Evolutionary conservation across 2,888 invertebrate genomes (phyloP).

Genomic region (Phragmatobia fuliginosa): DNA sequence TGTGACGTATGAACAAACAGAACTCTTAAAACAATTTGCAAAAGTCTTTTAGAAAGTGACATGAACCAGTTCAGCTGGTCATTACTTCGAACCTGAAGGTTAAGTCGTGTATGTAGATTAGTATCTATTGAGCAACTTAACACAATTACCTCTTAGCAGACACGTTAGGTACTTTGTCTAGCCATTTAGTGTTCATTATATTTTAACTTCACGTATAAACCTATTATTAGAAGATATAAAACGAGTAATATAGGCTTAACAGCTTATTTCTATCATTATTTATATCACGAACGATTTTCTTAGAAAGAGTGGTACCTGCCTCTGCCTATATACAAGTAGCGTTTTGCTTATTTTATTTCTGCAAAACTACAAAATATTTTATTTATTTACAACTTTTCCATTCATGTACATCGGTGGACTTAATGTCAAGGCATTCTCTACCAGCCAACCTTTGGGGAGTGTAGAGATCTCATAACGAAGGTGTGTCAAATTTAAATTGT

Average conservation of each 20-base stretch:
- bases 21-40: conserved; percentile 18
- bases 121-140: conserved; percentile 52
- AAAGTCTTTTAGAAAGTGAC: conserved; percentile 47
- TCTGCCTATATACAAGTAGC: too few relatives aligned
- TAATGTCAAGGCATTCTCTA: too few relatives aligned
- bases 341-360: too few relatives aligned
- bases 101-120: conserved; percentile 49
- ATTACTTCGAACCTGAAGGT: conserved; percentile 53
- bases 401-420: too few relatives aligned
- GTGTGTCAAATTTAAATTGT: too few relatives aligned
- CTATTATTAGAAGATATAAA: conserved; percentile 1
- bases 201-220: not conserved
- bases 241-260: not conserved
- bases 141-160: conserved; percentile 26
- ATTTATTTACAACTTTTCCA: too few relatives aligned
- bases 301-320: not conserved
- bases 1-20: not conserved
- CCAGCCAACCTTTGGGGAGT: too few relatives aligned
- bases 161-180: conserved; percentile 6
- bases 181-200: conserved; percentile 11
- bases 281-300: not conserved
- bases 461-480: too few relatives aligned
- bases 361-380: too few relatives aligned
- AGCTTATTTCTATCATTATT: not conserved
- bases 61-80: conserved; percentile 49